Evolutionary conservation across 64 coral and sea anemone species (phyloP), one percentile per base, ranked within the genome.

Genomic region (Platygyra sinensis): DNA sequence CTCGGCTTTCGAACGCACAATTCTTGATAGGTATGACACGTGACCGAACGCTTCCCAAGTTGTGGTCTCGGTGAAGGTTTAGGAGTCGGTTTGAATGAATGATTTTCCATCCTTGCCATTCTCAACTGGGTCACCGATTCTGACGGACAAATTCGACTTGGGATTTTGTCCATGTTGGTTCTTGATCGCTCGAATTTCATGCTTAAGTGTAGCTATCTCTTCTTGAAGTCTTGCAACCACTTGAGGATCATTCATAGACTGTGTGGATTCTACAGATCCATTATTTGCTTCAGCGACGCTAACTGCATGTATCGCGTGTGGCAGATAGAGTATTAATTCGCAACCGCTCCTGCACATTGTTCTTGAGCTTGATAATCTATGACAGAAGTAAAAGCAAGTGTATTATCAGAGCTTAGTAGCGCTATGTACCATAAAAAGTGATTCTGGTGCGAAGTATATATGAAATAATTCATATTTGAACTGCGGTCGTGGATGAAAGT

Each of bases 161-260:
- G 11, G 8, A 12, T 72, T 69, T 17, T 85, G 36, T 51, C 67
- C 67, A 28, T 72, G 31, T 71, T 85, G 69, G 6, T n/a, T 24
- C 13, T 94, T 94, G 39, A 88, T 75, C 36, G 77, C 36, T 38
- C 76, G 31, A 62, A 91, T 73, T 85, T 94, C 93, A 42, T 91
- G 42, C 63, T 94, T 90, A 1, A 94, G 76, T 65, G 82, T 69
- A 2, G 88, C 63, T 79, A 94, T 73, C 57, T 94, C 93, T 30
- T 86, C 76, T 28, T 87, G 93, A 24, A 94, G 82, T 78, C 89
- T 75, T 36, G 77, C 20, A 42, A 90, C 81, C 8, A 54, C 76
- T 22, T 49, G 54, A 13, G 77, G 28, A 60, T 91, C 69, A 55
- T 82, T 54, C 36, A 72, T 12, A 7, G 62, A 39, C 11, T 85